Evolutionary conservation across 2,888 invertebrate species (phyloP).

Genomic region (Rhagium mordax): DNA sequence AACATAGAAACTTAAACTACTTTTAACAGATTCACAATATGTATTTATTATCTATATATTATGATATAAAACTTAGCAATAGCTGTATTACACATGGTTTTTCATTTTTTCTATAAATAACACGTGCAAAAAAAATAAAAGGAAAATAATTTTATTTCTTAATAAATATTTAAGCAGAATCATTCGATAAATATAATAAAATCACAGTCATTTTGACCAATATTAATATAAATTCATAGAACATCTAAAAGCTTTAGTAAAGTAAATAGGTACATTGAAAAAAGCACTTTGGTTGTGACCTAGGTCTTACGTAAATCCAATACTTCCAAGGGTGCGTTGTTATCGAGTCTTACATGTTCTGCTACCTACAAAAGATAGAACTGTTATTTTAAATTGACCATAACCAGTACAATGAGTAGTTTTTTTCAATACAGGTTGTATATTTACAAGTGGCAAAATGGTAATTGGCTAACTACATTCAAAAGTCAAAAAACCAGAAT

Average conservation of each 20-base stretch:
- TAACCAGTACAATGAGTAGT: too few species aligned
- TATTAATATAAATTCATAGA: constrained; percentile 35
- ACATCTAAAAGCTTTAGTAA: constrained; percentile 36
- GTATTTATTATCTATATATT: background rate
- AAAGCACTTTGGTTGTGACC: constrained; percentile 43
- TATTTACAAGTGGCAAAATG: too few species aligned
- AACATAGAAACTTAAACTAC: background rate
- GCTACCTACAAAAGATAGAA: constrained; percentile 75
- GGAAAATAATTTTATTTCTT: constrained; percentile 15
- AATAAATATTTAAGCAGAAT: constrained; percentile 15
- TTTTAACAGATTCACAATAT: background rate
- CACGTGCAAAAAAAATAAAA: constrained; percentile 4
- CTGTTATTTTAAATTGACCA: too few species aligned
- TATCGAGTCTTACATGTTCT: constrained; percentile 80
- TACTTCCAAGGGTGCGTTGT: constrained; percentile 77
- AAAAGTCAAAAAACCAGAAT: too few species aligned
- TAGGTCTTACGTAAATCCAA: constrained; percentile 77
- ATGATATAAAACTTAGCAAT: background rate
- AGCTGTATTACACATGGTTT: background rate
- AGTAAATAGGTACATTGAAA: constrained; percentile 28
- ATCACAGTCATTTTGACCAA: constrained; percentile 30
- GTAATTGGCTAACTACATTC: too few species aligned
- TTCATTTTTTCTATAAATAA: background rate
- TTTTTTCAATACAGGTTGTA: too few species aligned
- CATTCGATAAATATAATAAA: constrained; percentile 20